A percentile compares a stretch with the other conserved stretches of the same genome.
Conservation (phyloP, 2,888 invertebrate genomes). For the Imbricaverruca yamaguchii region DNA sequence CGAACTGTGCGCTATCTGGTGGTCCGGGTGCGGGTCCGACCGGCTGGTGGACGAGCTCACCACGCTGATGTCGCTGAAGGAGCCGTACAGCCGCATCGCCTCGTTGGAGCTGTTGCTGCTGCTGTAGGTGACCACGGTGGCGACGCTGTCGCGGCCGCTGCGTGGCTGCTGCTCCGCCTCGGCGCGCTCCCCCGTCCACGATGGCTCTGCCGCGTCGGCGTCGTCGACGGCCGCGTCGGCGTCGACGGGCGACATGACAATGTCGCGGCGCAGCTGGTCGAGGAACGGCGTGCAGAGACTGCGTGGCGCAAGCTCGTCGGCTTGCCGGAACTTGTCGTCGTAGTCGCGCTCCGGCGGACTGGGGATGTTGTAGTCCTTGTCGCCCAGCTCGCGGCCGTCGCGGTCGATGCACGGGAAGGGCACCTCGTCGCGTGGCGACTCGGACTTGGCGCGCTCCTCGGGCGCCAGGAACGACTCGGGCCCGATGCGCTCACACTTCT, state of each 20-base stretch:
- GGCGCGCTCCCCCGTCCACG: constrained; percentile 11
- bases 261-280: constrained; percentile 58
- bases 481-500: constrained; percentile 56
- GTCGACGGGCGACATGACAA: constrained; percentile 41
- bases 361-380: constrained; percentile 57
- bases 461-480: constrained; percentile 41
- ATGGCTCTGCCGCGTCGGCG: constrained; percentile 28
- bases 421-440: constrained; percentile 38
- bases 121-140: constrained; percentile 49
- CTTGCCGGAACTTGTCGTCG: constrained; percentile 61
- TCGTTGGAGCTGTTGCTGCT: constrained; percentile 61
- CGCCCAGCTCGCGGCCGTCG: constrained; percentile 55
- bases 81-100: constrained; percentile 70
- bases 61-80: constrained; percentile 63
- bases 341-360: constrained; percentile 64
- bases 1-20: constrained; percentile 66
- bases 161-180: constrained; percentile 25
- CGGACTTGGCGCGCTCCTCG: not conserved
- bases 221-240: constrained; percentile 34
- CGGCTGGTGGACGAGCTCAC: constrained; percentile 43
- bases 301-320: constrained; percentile 55
- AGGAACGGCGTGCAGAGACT: constrained; percentile 57
- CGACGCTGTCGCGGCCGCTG: constrained; percentile 48
- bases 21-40: constrained; percentile 42
- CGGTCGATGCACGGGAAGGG: constrained; percentile 49